Evolutionary conservation across 2,888 invertebrate species (phyloP).

Genomic region (Leptinotarsa juncta): DNA sequence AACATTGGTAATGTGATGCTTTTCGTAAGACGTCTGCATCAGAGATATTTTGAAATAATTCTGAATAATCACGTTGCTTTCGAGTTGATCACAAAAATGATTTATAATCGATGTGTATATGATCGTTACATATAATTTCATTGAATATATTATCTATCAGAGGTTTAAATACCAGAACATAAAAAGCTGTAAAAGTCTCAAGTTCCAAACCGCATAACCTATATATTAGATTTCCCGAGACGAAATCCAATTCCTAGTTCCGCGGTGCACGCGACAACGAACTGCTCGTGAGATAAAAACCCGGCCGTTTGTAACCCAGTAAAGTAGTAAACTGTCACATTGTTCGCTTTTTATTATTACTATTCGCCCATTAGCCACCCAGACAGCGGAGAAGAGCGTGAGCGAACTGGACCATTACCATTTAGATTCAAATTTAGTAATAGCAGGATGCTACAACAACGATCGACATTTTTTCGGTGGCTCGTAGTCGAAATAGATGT

Average conservation of each 20-base stretch:
- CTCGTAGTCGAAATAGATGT: background rate
- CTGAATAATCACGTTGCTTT: no score
- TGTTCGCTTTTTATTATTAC: constrained; percentile 29
- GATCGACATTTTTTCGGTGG: background rate
- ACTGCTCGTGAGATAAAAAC: constrained; percentile 10
- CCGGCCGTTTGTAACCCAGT: constrained; percentile 24
- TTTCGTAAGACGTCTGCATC: no score
- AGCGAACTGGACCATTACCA: constrained; percentile 26
- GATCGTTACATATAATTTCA: background rate
- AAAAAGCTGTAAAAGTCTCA: background rate
- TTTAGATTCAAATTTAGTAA: constrained; percentile 14
- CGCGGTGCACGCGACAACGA: constrained; percentile 5
- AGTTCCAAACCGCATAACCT: constrained; percentile 12
- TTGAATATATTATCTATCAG: background rate
- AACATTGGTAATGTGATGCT: no score
- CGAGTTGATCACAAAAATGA: no score
- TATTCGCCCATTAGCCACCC: constrained; percentile 25
- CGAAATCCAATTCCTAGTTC: constrained; percentile 7
- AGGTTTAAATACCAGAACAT: background rate
- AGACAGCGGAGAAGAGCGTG: constrained; percentile 26
- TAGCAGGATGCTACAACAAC: background rate
- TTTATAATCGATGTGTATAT: no score
- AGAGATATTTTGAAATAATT: no score
- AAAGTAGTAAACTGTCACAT: constrained; percentile 30
- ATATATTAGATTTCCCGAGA: constrained; percentile 17